Conservation (phyloP, 2,113 vertebrate genomes). For the Empidonax alnorum region DNA sequence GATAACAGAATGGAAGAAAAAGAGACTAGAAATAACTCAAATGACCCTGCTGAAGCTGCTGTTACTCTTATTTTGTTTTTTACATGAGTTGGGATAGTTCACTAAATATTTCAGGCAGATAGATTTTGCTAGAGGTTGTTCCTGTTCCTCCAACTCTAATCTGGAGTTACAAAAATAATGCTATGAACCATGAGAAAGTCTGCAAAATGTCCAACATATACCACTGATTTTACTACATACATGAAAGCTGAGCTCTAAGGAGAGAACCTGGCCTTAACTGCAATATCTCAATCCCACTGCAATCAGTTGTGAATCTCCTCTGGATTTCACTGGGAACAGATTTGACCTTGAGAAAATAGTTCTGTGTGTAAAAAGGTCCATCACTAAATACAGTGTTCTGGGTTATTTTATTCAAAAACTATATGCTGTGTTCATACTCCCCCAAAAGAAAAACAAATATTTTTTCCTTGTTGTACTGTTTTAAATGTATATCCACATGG, state of each 20-base stretch:
- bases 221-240: neutral
- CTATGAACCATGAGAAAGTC: neutral
- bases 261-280: neutral
- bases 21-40: neutral
- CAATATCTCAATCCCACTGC: neutral
- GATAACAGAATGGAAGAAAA: neutral
- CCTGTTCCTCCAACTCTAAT: neutral
- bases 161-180: neutral
- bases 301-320: neutral
- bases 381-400: neutral
- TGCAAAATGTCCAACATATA: neutral
- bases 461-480: neutral
- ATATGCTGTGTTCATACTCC: neutral
- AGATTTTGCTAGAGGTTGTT: neutral
- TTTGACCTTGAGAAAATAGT: slow-evolving; percentile 7
- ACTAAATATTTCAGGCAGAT: neutral
- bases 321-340: neutral
- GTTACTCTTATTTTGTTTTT: neutral
- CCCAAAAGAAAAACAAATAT: neutral
- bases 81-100: neutral
- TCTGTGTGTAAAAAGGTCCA: neutral
- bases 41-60: neutral
- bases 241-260: neutral
- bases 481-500: neutral
- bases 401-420: neutral